Conservation (phyloP, 2,888 invertebrate genomes). For the Imbricaverruca yamaguchii region DNA sequence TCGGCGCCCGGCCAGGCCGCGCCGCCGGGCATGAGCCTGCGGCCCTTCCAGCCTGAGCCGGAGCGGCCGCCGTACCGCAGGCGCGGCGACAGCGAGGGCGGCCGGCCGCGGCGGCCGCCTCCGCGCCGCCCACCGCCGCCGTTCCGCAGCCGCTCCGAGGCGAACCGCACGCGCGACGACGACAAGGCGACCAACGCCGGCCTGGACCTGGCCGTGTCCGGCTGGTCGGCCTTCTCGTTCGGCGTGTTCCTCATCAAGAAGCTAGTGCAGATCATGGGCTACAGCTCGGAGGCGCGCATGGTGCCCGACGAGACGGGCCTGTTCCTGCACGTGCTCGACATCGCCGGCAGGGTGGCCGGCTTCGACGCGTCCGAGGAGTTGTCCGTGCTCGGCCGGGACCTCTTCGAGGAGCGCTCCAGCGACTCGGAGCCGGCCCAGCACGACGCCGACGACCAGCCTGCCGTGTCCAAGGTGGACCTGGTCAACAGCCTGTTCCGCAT, state of each 20-base stretch:
- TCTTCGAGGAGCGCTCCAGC: background rate
- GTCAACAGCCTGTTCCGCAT: slow-evolving; percentile 13
- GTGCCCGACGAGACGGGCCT: background rate
- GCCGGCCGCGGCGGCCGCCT: background rate
- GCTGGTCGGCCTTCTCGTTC: slow-evolving; percentile 16
- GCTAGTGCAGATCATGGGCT: slow-evolving; percentile 7
- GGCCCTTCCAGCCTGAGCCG: background rate
- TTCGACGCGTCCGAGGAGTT: slow-evolving; percentile 6
- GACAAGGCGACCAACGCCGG: background rate
- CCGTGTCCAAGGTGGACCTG: background rate
- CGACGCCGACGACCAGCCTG: background rate
- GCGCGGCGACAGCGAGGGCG: background rate
- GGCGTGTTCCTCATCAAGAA: slow-evolving; percentile 8
- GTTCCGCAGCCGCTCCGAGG: background rate
- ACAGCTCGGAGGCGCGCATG: background rate
- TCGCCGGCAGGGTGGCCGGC: background rate
- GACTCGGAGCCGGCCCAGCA: background rate
- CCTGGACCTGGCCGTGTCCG: slow-evolving; percentile 13
- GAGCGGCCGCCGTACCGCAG: background rate
- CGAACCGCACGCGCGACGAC: background rate
- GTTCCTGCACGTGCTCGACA: background rate
- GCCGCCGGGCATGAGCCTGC: background rate
- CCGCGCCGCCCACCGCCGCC: slow-evolving; percentile 4
- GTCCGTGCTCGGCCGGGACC: background rate
- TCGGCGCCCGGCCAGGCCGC: background rate